A percentile compares a stretch with the other conserved stretches of the same genome.
Evolutionary conservation across 2,113 vertebrate genomes (phyloP).

Genomic region (Rhinogobius similis): DNA sequence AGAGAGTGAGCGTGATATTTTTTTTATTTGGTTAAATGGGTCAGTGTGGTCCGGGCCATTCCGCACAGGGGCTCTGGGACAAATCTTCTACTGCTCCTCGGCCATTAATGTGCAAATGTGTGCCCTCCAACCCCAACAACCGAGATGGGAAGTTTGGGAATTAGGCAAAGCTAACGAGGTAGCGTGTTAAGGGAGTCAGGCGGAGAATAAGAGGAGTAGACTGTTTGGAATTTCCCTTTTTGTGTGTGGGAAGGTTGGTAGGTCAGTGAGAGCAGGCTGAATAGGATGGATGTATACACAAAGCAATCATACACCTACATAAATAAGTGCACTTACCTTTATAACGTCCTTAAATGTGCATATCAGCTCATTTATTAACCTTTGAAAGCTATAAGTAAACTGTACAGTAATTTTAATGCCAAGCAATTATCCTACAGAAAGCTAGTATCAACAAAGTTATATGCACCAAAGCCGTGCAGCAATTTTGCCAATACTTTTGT

Average conservation of each 20-base stretch:
- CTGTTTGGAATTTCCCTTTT: slow-evolving; percentile 43
- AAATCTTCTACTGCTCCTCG: slow-evolving; percentile 80
- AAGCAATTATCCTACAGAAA: background rate
- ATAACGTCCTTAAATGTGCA: slow-evolving; percentile 21
- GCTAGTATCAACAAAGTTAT: background rate
- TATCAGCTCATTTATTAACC: slow-evolving; percentile 35
- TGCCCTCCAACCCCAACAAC: slow-evolving; percentile 90
- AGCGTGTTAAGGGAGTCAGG: slow-evolving; percentile 82
- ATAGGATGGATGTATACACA: slow-evolving; percentile 27
- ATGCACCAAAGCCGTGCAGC: background rate
- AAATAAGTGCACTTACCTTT: slow-evolving; percentile 30
- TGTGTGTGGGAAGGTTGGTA: slow-evolving; percentile 34
- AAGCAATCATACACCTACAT: slow-evolving; percentile 51
- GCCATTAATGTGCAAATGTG: slow-evolving; percentile 98
- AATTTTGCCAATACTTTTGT: background rate
- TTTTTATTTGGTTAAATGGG: slow-evolving; percentile 88
- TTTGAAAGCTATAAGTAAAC: slow-evolving; percentile 19
- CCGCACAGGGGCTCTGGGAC: slow-evolving; percentile 85
- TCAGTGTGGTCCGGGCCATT: slow-evolving; percentile 87
- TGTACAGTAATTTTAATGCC: background rate
- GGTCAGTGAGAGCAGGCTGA: slow-evolving; percentile 9
- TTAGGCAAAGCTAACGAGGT: slow-evolving; percentile 87
- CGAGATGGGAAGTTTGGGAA: slow-evolving; percentile 87
- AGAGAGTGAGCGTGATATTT: slow-evolving; percentile 59
- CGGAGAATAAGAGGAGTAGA: slow-evolving; percentile 77